Evolutionary conservation across 1,140 invertebrate genomes (phyloP).

Genomic region (Cheumatopsyche charites): DNA sequence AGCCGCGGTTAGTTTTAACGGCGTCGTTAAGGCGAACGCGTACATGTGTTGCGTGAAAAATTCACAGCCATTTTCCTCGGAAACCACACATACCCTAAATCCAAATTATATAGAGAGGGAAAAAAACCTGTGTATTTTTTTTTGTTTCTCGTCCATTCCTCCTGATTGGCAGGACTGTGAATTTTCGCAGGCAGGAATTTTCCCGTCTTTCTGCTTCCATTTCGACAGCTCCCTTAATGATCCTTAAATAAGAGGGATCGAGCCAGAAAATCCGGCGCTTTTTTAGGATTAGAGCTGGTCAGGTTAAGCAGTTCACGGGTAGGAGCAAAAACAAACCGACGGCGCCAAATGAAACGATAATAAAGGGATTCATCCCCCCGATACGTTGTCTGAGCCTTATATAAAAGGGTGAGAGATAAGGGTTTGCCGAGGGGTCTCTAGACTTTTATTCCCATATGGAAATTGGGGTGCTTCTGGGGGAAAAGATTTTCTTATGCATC

Average conservation of each 20-base stretch:
- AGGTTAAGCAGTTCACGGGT: slow-evolving; percentile 9
- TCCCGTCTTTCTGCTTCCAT: neutral
- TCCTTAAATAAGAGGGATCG: slow-evolving; percentile 18
- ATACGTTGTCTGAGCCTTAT: neutral
- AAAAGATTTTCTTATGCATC: too few relatives aligned
- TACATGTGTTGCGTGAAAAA: slow-evolving; percentile 1
- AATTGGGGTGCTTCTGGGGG: too few relatives aligned
- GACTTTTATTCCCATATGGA: too few relatives aligned
- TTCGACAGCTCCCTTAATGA: slow-evolving; percentile 18
- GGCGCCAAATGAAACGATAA: slow-evolving; percentile 12
- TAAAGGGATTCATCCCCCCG: neutral
- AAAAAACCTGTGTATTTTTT: too few relatives aligned
- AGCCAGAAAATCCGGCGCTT: neutral
- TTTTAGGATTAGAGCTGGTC: slow-evolving; percentile 15
- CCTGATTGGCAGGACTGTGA: slow-evolving; percentile 6
- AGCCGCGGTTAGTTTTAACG: too few relatives aligned
- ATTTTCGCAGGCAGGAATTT: too few relatives aligned
- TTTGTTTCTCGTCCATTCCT: neutral
- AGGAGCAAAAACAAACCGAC: neutral
- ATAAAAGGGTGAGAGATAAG: too few relatives aligned
- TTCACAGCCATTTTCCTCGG: neutral
- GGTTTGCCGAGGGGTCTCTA: too few relatives aligned
- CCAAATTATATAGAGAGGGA: too few relatives aligned
- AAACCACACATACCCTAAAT: neutral
- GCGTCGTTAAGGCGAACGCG: neutral